Evolutionary conservation across 2,888 invertebrate genomes (phyloP), one percentile per base, ranked within the genome.

Genomic region (Leptinotarsa rubiginosa): DNA sequence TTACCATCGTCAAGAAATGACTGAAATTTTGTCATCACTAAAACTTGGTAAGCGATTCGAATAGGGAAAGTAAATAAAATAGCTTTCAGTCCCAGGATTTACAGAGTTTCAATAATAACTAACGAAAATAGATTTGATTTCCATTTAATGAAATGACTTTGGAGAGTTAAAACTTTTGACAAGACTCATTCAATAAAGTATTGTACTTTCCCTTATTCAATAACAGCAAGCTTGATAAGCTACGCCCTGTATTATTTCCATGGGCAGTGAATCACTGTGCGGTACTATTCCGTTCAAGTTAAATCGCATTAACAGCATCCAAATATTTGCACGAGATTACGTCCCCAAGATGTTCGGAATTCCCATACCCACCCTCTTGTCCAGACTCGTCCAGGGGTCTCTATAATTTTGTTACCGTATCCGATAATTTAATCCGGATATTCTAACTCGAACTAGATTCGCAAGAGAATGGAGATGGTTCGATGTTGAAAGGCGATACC

Each of bases 311-410:
- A 31, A 18, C 66, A 52, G 31, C 66, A 73, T 75, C 73, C 77
- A 78, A 78, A 78, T 78, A 78, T 78, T 78, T 78, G 76, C 76
- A 74, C 68, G 71, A 73, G 74, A 75, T 77, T 67, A 72, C 70
- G 74, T 76, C 64, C 73, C 67, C 65, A 71, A 70, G 74, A 72
- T 70, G 73, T 73, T 65, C 41, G 67, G 52, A 75, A 66, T 72
- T 76, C 65, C 56, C 54, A 52, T 16, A 65, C 47, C 56, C 54
- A 18, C 67, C 54, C 71, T 20, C 50, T 13, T 64, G 31, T 67
- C 49, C 47, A 25, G 16, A 22, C 47, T 49, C 73, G 41, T 47
- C 65, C 59, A 67, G 62, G 69, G 68, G 66, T 73, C 70, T 71
- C 71, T 71, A 74, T 76, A 78, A 78, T 76, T 76, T 75, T 66